A percentile compares a stretch with the other conserved stretches of the same genome.
phyloP scores from a whole-genome alignment of 2,113 vertebrate species.

The Furnarius figulus region DNA sequence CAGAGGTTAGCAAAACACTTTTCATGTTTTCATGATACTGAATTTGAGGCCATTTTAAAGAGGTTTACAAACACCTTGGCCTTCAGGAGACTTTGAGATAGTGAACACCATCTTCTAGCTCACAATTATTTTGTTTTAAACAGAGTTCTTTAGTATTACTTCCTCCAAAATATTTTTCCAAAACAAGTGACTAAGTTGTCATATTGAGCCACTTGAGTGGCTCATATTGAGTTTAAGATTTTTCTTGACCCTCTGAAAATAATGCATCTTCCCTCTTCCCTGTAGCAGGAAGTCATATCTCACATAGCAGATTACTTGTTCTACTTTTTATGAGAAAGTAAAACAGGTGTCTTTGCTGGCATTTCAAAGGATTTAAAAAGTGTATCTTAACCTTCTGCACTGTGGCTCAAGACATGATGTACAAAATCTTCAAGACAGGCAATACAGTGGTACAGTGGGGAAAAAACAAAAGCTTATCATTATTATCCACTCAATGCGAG shows the following conservation, averaged over 20 bases:
- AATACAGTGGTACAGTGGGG: background rate
- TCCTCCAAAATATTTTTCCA: slow-evolving; percentile 22
- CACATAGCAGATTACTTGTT: background rate
- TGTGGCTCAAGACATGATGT: background rate
- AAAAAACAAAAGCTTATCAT: background rate
- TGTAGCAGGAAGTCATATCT: background rate
- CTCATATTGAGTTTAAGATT: background rate
- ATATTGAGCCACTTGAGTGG: background rate
- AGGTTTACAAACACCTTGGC: background rate
- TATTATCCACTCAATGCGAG: background rate
- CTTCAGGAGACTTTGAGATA: background rate
- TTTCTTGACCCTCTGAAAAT: slow-evolving; percentile 3
- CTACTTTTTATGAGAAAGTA: background rate
- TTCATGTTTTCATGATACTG: background rate
- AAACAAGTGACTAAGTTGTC: background rate
- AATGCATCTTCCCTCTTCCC: background rate
- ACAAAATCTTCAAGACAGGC: background rate
- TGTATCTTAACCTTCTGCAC: background rate
- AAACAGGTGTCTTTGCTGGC: background rate
- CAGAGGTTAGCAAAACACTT: background rate
- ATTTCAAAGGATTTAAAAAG: background rate
- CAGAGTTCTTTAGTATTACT: slow-evolving; percentile 9
- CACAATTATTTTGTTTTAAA: slow-evolving; percentile 24
- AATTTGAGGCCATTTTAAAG: background rate
- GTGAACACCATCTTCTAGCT: background rate